Base-by-base conservation (phyloP, 1,140 invertebrate genomes). In the Eupeodes corollae region DNA sequence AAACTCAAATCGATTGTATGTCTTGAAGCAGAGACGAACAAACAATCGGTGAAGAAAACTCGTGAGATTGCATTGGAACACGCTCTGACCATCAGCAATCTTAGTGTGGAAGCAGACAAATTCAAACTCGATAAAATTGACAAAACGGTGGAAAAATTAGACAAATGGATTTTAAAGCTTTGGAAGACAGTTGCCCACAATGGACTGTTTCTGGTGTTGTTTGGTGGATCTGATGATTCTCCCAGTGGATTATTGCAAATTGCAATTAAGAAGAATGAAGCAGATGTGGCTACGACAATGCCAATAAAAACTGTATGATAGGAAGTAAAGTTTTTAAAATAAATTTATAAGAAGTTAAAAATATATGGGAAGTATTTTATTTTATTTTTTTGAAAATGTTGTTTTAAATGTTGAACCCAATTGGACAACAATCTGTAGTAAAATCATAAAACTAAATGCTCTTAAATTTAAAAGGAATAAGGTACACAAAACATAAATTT, bases 91-190 rank as follows among this genome's bases (percentile, higher is more conserved):
- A 73, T 84, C 60, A 76, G 76, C 21, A 78, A 81, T 61, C 51
- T 82, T 11, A 73, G 72, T 21, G 60, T 79, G 14, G 52, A 53
- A 0, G 53, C 68, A 26, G 55, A 70, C n/a, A 51, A 72, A 42
- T 61, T 74, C 26, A 40, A 56, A 26, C 30, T 70, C 10, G 64
- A 72, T 39, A 64, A 63, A 16, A 44, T 67, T 2, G 60, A 68
- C 16, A 71, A 74, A 37, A 73, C 69, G 6, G 70, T 75, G 26
- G 53, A 48, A 14, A 73, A 59, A 38, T 56, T 84, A 33, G 77
- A 85, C 59, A 73, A 73, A 43, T 82, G 79, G 75, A 70, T 83
- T 13, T 55, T 74, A 26, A 74, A 73, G 44, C 55, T 84, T 46
- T 82, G 79, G 75, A 62, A 76, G 31, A 67, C 67, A 50, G 64